Evolutionary conservation across 2,113 vertebrate species (phyloP), one percentile per base, ranked within the genome.

Genomic region (Corynorhinus townsendii): DNA sequence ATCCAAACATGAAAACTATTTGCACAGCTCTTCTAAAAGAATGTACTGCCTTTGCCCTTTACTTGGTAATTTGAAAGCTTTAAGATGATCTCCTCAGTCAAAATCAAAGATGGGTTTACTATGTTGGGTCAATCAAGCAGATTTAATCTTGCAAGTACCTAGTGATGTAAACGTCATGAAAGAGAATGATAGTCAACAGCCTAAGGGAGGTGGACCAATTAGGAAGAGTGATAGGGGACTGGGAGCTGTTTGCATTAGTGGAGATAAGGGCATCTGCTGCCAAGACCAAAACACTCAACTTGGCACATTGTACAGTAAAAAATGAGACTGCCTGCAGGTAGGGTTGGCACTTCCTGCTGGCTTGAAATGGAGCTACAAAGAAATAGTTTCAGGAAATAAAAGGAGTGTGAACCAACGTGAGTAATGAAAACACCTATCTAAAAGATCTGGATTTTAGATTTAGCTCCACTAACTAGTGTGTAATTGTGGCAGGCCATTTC

Each of bases 361-460:
- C 73, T 93, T 92, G 76, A 96, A 94, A 68, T 79, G 85, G 68
- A 92, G 87, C 35, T 84, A 69, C 59, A 85, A 49, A 96, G 73
- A 89, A 86, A 76, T 84, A 38, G 82, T 87, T 93, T 91, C 52
- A 91, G 66, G 72, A 84, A 89, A 59, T 59, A n/a, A 3, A 2
- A 91, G 43, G 54, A 26, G 10, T 75, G 26, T 94, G 30, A 94
- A 90, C 45, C 72, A 40, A 12, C 62, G n/a, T 89, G 68, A 76
- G 73, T 96, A 40, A 72, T 76, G 68, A 84, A n/a, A 75, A 84
- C 56, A 47, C 4, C 0, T 49, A 15, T 86, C 15, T 82, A 35
- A 85, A 64, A 92, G 73, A 87, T 68, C 33, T 86, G 49, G 38
- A 1, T 86, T 2, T 86, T 87, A 66, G 28, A 47, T 72, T 72